Percentiles rank a stretch among this genome's conserved stretches.
Evolutionary conservation across 64 coral and sea anemone species (phyloP).

Genomic region (Acropora yongei): DNA sequence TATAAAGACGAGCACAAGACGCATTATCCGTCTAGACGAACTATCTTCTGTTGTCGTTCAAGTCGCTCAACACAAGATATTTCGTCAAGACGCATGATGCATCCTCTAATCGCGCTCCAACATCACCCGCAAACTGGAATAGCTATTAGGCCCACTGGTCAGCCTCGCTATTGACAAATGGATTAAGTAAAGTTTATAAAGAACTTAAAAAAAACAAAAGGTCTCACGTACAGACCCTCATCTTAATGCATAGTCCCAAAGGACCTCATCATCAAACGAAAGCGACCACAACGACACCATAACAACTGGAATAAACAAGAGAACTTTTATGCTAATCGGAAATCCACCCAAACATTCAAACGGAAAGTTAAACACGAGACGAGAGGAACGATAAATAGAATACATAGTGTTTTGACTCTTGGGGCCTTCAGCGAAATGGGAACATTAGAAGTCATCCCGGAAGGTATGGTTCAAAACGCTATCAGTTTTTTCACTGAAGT

Average conservation of each 20-base stretch:
- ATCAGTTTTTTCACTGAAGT: no score
- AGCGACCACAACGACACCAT: constrained; percentile 33
- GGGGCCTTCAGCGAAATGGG: not conserved
- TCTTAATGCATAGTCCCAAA: constrained; percentile 24
- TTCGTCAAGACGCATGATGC: no score
- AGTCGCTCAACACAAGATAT: no score
- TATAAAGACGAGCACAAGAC: no score
- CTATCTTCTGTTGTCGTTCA: no score
- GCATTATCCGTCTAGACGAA: no score
- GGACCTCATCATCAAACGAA: not conserved
- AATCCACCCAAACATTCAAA: not conserved
- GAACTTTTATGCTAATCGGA: constrained; percentile 21
- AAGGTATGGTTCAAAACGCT: no score
- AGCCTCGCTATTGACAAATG: not conserved
- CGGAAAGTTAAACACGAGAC: not conserved
- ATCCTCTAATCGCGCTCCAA: no score
- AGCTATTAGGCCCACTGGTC: not conserved
- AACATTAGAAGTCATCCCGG: constrained; percentile 35
- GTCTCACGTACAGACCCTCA: not conserved
- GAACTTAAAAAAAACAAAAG: constrained; percentile 17
- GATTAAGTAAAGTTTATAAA: not conserved
- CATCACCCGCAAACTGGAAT: no score
- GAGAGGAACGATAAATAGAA: not conserved
- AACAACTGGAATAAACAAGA: constrained; percentile 51
- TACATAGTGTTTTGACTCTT: no score